Evolutionary conservation across 2,888 invertebrate genomes (phyloP).

Genomic region (Punctoribates punctum): DNA sequence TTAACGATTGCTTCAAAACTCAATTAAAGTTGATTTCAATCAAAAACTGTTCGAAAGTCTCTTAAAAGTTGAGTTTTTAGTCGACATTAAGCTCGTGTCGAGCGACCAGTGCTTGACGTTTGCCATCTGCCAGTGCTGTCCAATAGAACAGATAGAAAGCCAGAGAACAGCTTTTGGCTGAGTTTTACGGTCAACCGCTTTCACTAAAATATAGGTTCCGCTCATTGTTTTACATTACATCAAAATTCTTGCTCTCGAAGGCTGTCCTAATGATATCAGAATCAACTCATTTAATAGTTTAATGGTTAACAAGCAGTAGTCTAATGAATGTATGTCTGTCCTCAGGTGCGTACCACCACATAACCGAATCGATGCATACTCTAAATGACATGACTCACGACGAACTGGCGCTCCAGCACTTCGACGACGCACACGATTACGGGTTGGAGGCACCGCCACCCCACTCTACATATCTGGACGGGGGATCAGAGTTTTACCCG

Average conservation of each 20-base stretch:
- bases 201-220: slow-evolving; percentile 33
- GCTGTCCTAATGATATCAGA: neutral
- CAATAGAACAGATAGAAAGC: slow-evolving; percentile 6
- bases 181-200: slow-evolving; percentile 30
- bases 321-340: slow-evolving; percentile 10
- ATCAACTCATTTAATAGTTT: too few species aligned
- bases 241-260: slow-evolving; percentile 39
- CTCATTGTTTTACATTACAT: slow-evolving; percentile 13
- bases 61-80: neutral
- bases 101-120: neutral
- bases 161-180: slow-evolving; percentile 31
- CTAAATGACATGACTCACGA: slow-evolving; percentile 48
- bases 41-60: neutral
- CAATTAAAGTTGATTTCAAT: slow-evolving; percentile 9
- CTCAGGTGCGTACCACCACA: slow-evolving; percentile 47
- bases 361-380: slow-evolving; percentile 48
- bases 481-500: slow-evolving; percentile 48
- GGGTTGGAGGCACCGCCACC: slow-evolving; percentile 47
- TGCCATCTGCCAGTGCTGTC: slow-evolving; percentile 23
- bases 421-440: slow-evolving; percentile 48
- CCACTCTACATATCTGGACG: slow-evolving; percentile 46
- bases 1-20: neutral
- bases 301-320: too few species aligned
- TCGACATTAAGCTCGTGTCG: neutral
- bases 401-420: slow-evolving; percentile 46